Evolutionary conservation across 1,140 invertebrate species (phyloP), one percentile per base, ranked within the genome.

Genomic region (Penaeus vannamei): DNA sequence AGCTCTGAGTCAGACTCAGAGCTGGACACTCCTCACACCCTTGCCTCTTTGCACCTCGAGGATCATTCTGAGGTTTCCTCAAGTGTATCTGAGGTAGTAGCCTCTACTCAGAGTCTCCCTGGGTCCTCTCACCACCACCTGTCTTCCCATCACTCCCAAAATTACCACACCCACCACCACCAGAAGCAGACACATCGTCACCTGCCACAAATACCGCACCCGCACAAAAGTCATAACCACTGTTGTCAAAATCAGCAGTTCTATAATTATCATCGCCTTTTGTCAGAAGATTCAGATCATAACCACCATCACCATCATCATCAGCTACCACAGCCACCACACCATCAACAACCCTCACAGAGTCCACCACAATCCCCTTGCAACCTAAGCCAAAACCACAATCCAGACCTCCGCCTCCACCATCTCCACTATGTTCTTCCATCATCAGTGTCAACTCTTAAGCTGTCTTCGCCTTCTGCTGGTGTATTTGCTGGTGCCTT

Each of bases 391-490:
- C 82, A 84, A 60, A 84, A 86, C 77, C 85, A 86, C 61, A 62
- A 86, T 81, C 77, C 62, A 66, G 84, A 82, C 64, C 76, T 84
- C 64, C 83, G 79, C 62, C 84, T 85, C 84, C 88, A 85, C 85
- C 88, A 85, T 82, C 89, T 84, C 85, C 89, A 86, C 81, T 86
- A 83, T 87, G 85, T 86, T 86, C 85, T 87, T 86, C 85, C 85
- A 84, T 86, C 89, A 86, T 90, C 89, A 87, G 85, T 90, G 89
- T 90, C 89, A 87, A 90, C 85, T 90, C 89, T 90, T 90, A 90
- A 86, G 89, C 89, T 90, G 85, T 90, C 85, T 86, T 87, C 89
- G 85, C 85, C 89, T 90, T 90, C 89, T 83, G 85, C 89, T 90
- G 89, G 89, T 86, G 85, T 90, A 84, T 86, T 90, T 86, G 85